Conservation (phyloP, 2,797 vertebrate species). For the Mus caroli region DNA sequence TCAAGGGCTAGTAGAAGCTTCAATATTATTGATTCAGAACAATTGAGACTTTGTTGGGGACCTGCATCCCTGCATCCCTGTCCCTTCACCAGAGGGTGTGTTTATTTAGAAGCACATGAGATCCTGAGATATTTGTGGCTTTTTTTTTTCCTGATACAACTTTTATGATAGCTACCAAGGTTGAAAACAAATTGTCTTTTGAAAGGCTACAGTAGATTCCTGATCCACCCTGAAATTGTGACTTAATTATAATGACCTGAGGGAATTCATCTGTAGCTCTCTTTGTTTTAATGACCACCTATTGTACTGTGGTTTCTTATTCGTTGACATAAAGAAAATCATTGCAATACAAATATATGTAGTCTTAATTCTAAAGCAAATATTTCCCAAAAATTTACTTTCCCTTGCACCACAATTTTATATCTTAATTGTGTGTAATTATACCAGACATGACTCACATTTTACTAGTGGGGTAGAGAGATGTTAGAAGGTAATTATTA, state of each 20-base stretch:
- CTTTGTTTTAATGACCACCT: not conserved
- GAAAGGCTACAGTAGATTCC: not conserved
- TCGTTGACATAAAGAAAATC: not conserved
- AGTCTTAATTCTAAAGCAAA: slow-evolving; percentile 11
- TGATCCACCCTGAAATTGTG: not conserved
- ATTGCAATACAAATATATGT: not conserved
- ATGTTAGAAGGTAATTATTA: not conserved
- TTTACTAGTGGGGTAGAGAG: not conserved
- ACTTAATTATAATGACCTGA: slow-evolving; percentile 22
- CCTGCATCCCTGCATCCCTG: not conserved
- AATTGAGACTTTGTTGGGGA: not conserved
- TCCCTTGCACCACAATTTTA: not conserved
- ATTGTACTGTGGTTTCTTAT: not conserved
- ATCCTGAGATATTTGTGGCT: not conserved
- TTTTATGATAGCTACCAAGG: not conserved
- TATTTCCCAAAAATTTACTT: slow-evolving; percentile 19
- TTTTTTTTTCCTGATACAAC: not conserved
- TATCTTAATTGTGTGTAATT: not conserved
- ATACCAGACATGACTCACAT: not conserved
- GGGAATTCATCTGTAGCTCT: not conserved
- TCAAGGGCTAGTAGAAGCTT: not conserved
- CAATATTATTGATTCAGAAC: slow-evolving; percentile 25
- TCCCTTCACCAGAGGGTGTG: not conserved
- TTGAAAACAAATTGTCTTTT: not conserved
- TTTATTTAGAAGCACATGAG: slow-evolving; percentile 27